These are phyloP conservation scores for Nomada fucata DNA, from an alignment of 2,888 invertebrate genomes.

Conservation along the genomic window DNA sequence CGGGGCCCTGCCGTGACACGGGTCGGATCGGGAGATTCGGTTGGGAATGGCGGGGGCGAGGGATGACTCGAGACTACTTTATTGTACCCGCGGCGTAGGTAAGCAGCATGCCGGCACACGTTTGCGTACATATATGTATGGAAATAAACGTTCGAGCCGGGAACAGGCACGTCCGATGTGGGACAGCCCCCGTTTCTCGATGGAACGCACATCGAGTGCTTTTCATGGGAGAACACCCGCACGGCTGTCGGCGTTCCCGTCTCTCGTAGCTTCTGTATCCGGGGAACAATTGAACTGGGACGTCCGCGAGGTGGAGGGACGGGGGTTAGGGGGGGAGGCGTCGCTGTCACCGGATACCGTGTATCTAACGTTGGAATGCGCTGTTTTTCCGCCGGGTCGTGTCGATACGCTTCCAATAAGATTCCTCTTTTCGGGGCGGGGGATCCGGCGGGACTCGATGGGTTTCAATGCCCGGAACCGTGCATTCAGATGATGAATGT, in stretches of 20 bases:
- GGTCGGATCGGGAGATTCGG: conserved; percentile 35
- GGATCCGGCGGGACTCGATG: conserved; percentile 15
- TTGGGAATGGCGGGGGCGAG: background rate
- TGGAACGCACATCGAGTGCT: conserved; percentile 66
- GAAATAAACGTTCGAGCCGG: conserved; percentile 58
- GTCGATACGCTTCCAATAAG: conserved; percentile 51
- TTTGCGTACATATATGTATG: conserved; percentile 40
- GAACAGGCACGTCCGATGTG: conserved; percentile 47
- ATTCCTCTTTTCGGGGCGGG: conserved; percentile 17
- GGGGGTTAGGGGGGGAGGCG: background rate
- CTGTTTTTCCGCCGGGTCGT: conserved; percentile 26
- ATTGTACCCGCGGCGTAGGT: conserved; percentile 62
- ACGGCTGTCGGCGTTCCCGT: conserved; percentile 25
- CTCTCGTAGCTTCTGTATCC: conserved; percentile 38
- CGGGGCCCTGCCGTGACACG: background rate
- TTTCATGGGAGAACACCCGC: conserved; percentile 55
- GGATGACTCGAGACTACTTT: conserved; percentile 56
- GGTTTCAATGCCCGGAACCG: background rate
- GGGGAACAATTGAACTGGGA: conserved; percentile 54
- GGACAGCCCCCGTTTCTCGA: conserved; percentile 49
- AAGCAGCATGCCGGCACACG: conserved; percentile 68
- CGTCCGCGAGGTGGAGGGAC: conserved; percentile 18
- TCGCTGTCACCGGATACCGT: conserved; percentile 21
- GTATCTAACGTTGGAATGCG: conserved; percentile 37
- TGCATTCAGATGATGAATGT: conserved; percentile 28